Evolutionary conservation across 1,140 invertebrate species (phyloP).

Genomic region (Macrobrachium rosenbergii): DNA sequence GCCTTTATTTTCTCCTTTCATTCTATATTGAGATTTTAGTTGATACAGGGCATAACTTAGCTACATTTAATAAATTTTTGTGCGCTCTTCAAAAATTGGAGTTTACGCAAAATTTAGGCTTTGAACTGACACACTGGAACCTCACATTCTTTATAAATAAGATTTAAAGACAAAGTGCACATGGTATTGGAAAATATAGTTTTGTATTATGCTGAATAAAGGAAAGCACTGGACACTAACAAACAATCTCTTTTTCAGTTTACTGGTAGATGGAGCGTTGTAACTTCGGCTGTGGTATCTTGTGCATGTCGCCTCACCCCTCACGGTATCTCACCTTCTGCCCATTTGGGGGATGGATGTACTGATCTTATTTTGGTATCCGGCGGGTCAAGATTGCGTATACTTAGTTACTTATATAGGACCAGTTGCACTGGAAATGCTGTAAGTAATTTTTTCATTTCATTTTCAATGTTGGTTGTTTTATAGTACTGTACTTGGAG

Average conservation of each 20-base stretch:
- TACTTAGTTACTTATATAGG: constrained; percentile 78
- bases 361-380: constrained; percentile 83
- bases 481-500: background rate
- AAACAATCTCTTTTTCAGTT: constrained; percentile 62
- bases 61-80: no score
- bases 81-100: no score
- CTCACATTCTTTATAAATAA: no score
- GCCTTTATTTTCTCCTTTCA: no score
- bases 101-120: no score
- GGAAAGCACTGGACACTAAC: background rate
- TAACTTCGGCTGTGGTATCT: constrained; percentile 84
- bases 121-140: no score
- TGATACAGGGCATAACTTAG: no score
- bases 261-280: constrained; percentile 80
- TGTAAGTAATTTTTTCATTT: constrained; percentile 70
- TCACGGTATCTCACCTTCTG: constrained; percentile 82
- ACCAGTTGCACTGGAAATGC: constrained; percentile 67
- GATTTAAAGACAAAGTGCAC: no score
- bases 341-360: constrained; percentile 87
- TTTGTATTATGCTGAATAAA: background rate
- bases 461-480: constrained; percentile 42
- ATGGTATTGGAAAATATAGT: no score
- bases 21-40: no score
- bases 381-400: constrained; percentile 82
- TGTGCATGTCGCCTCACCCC: constrained; percentile 82